Percentiles rank a stretch among this genome's conserved stretches.
These are phyloP conservation scores for Echiichthys vipera DNA, from an alignment of 2,797 vertebrate genomes.

Conservation along the genomic window DNA sequence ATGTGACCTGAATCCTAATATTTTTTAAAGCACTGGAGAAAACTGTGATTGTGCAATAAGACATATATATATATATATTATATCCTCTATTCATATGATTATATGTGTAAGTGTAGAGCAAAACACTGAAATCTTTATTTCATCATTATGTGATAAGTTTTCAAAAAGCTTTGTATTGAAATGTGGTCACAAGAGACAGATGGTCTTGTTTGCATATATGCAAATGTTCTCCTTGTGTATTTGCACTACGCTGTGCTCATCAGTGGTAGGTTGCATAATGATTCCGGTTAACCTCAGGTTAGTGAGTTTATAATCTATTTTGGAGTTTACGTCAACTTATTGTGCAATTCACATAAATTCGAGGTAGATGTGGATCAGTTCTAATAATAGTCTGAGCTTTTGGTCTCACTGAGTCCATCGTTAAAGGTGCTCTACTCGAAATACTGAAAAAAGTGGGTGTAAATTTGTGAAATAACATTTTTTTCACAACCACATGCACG, in stretches of 20 bases:
- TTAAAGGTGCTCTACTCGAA: too few species aligned
- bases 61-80: not conserved
- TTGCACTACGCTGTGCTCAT: conserved; percentile 35
- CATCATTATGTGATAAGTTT: conserved; percentile 14
- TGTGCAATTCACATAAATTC: not conserved
- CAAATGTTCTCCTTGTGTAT: conserved; percentile 52
- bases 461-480: too few species aligned
- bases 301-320: conserved; percentile 7
- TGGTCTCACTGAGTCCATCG: conserved; percentile 4
- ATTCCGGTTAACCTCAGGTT: conserved; percentile 36
- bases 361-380: conserved; percentile 5
- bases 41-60: not conserved
- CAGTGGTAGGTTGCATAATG: conserved; percentile 32
- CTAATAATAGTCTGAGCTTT: conserved; percentile 18
- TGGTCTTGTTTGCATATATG: conserved; percentile 72
- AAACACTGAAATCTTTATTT: conserved; percentile 1
- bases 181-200: conserved; percentile 59
- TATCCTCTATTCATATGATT: not conserved
- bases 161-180: conserved; percentile 33
- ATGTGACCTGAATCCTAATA: not conserved
- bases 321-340: not conserved
- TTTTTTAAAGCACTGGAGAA: not conserved
- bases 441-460: too few species aligned
- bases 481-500: too few species aligned
- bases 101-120: not conserved